Evolutionary conservation across 2,113 vertebrate genomes (phyloP).

Genomic region (Microtus oregoni): DNA sequence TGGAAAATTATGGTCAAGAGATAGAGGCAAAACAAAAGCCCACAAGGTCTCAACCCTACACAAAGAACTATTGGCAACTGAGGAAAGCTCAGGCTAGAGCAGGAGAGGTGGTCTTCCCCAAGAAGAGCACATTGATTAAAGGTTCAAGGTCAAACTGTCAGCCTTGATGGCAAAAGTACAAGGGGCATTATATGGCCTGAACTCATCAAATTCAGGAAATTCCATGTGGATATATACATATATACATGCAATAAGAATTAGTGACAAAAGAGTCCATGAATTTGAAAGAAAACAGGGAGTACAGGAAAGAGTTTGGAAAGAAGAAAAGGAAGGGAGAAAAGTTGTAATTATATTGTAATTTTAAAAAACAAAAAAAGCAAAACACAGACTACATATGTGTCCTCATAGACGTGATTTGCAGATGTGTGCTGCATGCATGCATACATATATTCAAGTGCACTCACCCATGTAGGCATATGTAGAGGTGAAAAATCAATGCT

Average conservation of each 20-base stretch:
- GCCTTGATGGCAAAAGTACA: background rate
- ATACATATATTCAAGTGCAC: background rate
- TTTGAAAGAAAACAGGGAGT: background rate
- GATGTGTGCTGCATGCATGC: background rate
- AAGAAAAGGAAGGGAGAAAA: background rate
- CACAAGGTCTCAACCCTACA: background rate
- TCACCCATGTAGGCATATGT: background rate
- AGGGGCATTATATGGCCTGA: background rate
- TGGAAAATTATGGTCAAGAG: background rate
- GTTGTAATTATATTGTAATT: background rate
- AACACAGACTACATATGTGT: background rate
- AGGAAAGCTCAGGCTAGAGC: background rate
- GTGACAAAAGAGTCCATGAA: background rate
- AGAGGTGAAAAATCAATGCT: background rate
- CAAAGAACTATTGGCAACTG: background rate
- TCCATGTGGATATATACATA: too few species aligned
- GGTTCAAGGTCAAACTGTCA: background rate
- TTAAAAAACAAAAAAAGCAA: background rate
- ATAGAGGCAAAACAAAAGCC: background rate
- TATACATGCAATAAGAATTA: background rate
- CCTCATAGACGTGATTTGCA: background rate
- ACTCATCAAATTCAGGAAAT: background rate
- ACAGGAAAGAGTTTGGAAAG: background rate
- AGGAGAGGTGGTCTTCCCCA: background rate
- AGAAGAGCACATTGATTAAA: background rate